These are phyloP conservation scores for Calephelis perditalis DNA, from an alignment of 2,888 invertebrate genomes.

Conservation along the genomic window DNA sequence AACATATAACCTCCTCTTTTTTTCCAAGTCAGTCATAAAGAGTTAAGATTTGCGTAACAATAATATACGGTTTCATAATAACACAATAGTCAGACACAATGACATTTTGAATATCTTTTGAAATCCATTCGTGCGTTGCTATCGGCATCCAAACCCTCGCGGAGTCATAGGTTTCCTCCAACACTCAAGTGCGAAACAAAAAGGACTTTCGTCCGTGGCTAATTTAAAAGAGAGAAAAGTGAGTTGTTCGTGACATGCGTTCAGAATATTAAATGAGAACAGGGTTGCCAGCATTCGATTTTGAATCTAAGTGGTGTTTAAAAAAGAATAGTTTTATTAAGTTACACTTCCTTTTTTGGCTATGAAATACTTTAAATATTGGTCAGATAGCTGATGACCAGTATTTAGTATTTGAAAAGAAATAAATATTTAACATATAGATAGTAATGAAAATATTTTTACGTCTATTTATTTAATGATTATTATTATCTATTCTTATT, in stretches of 20 bases:
- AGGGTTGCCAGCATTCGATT: slow-evolving; percentile 25
- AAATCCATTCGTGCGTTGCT: slow-evolving; percentile 34
- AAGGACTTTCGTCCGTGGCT: slow-evolving; percentile 70
- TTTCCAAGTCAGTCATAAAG: too few relatives aligned
- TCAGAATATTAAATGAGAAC: slow-evolving; percentile 58
- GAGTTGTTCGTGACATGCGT: slow-evolving; percentile 54
- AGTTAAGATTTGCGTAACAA: neutral
- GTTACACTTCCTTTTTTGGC: too few relatives aligned
- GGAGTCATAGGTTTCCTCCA: slow-evolving; percentile 44
- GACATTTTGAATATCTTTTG: slow-evolving; percentile 23
- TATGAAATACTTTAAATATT: too few relatives aligned
- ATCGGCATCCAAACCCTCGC: slow-evolving; percentile 47
- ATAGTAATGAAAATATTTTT: too few relatives aligned
- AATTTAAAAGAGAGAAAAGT: slow-evolving; percentile 77
- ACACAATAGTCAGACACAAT: slow-evolving; percentile 3
- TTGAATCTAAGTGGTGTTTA: too few relatives aligned
- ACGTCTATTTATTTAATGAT: too few relatives aligned
- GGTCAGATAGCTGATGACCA: too few relatives aligned
- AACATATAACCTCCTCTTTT: too few relatives aligned
- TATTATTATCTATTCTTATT: too few relatives aligned
- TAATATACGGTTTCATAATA: neutral
- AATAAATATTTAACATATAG: too few relatives aligned
- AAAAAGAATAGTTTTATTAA: too few relatives aligned
- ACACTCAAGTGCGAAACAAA: slow-evolving; percentile 56
- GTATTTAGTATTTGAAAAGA: too few relatives aligned